Percentiles rank a stretch among this genome's conserved stretches.
Conservation (phyloP, 2,888 invertebrate genomes). For the Eupithecia tripunctaria region DNA sequence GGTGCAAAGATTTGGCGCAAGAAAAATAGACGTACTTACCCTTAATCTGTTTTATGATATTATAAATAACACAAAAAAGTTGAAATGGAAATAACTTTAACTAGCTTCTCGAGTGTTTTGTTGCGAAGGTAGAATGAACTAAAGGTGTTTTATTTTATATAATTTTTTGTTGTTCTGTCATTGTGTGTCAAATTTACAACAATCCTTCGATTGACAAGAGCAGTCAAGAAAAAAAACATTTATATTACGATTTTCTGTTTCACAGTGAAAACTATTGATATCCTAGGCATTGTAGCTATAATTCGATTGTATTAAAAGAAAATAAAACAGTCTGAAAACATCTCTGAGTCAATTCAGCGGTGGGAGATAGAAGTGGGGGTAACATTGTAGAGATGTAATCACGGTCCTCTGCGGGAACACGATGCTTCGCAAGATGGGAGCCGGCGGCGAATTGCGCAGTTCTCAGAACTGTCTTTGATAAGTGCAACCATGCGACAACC, state of each 20-base stretch:
- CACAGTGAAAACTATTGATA: not conserved
- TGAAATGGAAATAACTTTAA: too few species aligned
- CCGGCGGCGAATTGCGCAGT: not conserved
- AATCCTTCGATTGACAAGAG: not conserved
- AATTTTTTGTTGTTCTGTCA: too few species aligned
- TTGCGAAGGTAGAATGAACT: too few species aligned
- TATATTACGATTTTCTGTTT: too few species aligned
- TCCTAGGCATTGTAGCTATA: not conserved
- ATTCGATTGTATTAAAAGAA: not conserved
- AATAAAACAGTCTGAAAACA: slow-evolving; percentile 9
- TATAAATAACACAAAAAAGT: not conserved
- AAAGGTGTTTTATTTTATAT: too few species aligned
- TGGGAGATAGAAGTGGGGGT: not conserved
- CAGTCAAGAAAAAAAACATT: too few species aligned
- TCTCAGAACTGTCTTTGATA: not conserved
- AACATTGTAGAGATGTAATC: slow-evolving; percentile 41
- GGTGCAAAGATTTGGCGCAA: slow-evolving; percentile 1
- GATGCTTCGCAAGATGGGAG: not conserved
- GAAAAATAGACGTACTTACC: not conserved
- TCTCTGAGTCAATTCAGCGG: not conserved
- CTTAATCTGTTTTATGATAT: not conserved
- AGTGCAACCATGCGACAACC: not conserved
- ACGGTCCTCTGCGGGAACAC: slow-evolving; percentile 18
- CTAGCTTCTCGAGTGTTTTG: too few species aligned
- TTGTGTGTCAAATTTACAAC: not conserved